Evolutionary conservation across 2,797 vertebrate species (phyloP).

Genomic region (Notolabrus celidotus): DNA sequence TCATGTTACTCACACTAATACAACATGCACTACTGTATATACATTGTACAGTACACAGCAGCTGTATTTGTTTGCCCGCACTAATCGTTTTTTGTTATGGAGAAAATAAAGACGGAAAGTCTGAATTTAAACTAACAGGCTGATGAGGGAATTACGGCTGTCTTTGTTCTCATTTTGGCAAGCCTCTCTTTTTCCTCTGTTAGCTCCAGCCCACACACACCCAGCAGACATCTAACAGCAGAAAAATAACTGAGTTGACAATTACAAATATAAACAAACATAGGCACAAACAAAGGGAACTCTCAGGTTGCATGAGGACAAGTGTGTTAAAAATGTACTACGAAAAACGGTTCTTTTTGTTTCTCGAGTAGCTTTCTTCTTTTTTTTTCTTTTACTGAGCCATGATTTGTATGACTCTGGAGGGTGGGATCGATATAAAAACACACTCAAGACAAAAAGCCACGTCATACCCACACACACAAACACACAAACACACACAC

Average conservation of each 20-base stretch:
- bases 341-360: conserved; percentile 3
- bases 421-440: conserved; percentile 7
- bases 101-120: background rate
- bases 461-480: background rate
- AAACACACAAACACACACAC: background rate
- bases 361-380: background rate
- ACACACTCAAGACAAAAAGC: conserved; percentile 5
- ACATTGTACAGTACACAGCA: background rate
- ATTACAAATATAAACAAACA: conserved; percentile 35
- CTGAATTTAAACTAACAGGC: conserved; percentile 12
- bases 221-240: conserved; percentile 33
- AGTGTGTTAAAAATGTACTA: conserved; percentile 10
- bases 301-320: conserved; percentile 5
- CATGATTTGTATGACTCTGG: background rate
- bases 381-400: background rate
- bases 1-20: background rate
- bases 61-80: background rate
- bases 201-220: conserved; percentile 49
- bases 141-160: conserved; percentile 19
- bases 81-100: background rate
- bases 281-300: background rate
- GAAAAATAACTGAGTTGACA: conserved; percentile 31
- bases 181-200: conserved; percentile 6
- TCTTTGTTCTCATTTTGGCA: conserved; percentile 54
- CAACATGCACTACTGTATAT: background rate